Conservation (phyloP, 2,797 vertebrate species). For the Enteromius afrohamiltoni region DNA sequence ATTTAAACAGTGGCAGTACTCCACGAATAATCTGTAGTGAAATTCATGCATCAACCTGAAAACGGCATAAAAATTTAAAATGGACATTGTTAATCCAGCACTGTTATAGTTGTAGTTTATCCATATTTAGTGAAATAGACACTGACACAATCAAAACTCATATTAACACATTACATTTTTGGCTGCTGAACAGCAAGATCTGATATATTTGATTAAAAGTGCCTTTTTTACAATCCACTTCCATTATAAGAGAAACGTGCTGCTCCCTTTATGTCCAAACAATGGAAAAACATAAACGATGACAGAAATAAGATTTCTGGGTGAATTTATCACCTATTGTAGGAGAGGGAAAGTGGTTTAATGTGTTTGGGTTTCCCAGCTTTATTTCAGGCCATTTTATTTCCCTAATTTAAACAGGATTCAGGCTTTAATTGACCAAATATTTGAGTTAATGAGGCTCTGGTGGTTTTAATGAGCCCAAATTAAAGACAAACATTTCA, state of each 20-base stretch:
- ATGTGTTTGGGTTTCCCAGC: background rate
- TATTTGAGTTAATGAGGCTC: constrained; percentile 39
- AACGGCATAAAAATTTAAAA: too few species aligned
- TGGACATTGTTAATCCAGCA: too few species aligned
- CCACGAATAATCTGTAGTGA: too few species aligned
- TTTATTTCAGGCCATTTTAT: background rate
- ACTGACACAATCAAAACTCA: too few species aligned
- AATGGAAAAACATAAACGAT: background rate
- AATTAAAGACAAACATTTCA: constrained; percentile 37
- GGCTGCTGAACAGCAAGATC: background rate
- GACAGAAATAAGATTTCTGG: background rate
- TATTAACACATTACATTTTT: too few species aligned
- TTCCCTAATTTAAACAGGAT: background rate
- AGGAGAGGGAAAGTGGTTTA: background rate
- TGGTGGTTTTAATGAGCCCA: constrained; percentile 13
- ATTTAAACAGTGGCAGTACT: too few species aligned
- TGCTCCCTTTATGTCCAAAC: background rate
- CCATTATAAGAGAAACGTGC: too few species aligned
- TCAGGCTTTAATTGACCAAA: constrained; percentile 36
- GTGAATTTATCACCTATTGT: too few species aligned
- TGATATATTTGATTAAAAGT: background rate
- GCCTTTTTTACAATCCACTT: background rate
- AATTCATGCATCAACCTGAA: too few species aligned
- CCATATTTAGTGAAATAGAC: too few species aligned
- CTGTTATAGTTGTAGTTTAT: too few species aligned